phyloP scores from a whole-genome alignment of 2,888 invertebrate genomes.

The Synanthedon tipuliformis region DNA sequence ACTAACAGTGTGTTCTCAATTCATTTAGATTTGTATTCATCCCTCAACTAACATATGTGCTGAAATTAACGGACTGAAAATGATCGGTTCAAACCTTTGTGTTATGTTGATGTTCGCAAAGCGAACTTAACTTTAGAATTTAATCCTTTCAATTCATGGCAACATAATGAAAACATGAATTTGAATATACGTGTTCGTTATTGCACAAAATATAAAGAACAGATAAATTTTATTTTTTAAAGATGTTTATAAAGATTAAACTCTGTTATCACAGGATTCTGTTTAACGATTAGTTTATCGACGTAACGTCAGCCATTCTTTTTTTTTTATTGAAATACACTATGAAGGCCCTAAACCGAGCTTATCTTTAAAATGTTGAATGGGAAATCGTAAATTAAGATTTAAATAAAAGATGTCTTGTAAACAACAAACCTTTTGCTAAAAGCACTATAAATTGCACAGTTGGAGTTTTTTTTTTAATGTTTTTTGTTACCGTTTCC shows the following conservation, averaged over 20 bases:
- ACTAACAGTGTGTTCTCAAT: constrained; percentile 7
- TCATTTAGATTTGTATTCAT: constrained; percentile 14
- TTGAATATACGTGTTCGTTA: too few species aligned
- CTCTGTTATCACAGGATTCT: too few species aligned
- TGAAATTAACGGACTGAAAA: constrained; percentile 23
- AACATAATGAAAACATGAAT: too few species aligned
- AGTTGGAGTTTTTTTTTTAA: constrained; percentile 21
- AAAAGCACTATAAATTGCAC: constrained; percentile 58
- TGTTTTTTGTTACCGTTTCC: constrained; percentile 22
- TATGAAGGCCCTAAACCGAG: constrained; percentile 28
- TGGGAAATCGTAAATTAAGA: constrained; percentile 57
- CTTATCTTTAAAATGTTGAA: constrained; percentile 50
- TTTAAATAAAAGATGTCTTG: constrained; percentile 63
- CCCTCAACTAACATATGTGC: constrained; percentile 18
- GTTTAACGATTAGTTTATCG: too few species aligned
- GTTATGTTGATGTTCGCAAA: too few species aligned
- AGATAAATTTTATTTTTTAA: too few species aligned
- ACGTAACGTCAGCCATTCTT: neutral
- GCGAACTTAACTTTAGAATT: too few species aligned
- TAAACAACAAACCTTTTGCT: constrained; percentile 65
- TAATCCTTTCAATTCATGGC: too few species aligned
- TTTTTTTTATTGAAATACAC: constrained; percentile 6
- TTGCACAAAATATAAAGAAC: too few species aligned
- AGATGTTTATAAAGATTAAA: too few species aligned
- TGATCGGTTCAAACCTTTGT: constrained; percentile 17